Evolutionary conservation across 2,113 vertebrate genomes (phyloP).

Genomic region (Rhineura floridana): DNA sequence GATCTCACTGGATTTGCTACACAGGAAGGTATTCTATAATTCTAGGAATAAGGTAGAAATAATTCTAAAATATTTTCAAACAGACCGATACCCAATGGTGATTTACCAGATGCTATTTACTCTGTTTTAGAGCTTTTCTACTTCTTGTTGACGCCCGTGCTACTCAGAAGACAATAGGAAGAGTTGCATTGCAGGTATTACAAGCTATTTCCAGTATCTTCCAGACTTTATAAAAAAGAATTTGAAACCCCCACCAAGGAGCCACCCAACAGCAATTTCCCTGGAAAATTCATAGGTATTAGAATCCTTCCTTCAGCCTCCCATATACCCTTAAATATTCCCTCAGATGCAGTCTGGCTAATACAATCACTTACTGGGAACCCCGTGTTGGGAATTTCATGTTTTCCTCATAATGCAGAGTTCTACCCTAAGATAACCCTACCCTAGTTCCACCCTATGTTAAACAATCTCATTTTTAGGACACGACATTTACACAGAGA

Average conservation of each 20-base stretch:
- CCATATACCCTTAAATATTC: background rate
- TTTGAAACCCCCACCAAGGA: background rate
- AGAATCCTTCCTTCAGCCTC: background rate
- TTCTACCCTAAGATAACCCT: background rate
- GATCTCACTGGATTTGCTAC: background rate
- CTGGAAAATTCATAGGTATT: background rate
- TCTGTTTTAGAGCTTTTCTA: background rate
- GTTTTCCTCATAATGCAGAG: background rate
- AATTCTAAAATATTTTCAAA: too few species aligned
- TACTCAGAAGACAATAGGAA: background rate
- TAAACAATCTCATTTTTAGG: background rate
- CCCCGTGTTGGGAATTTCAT: too few species aligned
- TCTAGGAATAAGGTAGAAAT: too few species aligned
- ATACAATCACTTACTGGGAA: background rate
- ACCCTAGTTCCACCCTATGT: too few species aligned
- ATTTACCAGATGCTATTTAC: background rate
- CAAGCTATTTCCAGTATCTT: background rate
- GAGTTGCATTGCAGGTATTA: background rate
- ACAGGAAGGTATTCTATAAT: background rate
- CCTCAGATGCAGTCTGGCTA: background rate
- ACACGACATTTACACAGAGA: background rate
- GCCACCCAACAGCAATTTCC: background rate
- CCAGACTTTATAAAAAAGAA: background rate
- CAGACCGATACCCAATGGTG: background rate
- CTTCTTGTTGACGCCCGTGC: background rate